phyloP scores from a whole-genome alignment of 2,797 vertebrate species.

The Siniperca scherzeri region DNA sequence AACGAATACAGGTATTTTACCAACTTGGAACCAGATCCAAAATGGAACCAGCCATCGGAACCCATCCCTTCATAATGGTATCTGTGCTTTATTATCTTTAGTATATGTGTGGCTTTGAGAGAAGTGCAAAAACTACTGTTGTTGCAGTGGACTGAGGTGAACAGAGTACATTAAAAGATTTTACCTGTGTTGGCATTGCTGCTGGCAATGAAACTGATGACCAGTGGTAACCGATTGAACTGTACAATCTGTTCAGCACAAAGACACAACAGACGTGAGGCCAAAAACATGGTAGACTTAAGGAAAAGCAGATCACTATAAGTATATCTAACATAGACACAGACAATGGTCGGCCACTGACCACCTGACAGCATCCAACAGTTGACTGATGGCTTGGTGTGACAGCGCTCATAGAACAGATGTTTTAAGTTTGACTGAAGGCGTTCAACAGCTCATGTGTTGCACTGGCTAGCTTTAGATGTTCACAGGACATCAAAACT shows the following conservation, averaged over 20 bases:
- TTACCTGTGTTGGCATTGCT: constrained; percentile 95
- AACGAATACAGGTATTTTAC: neutral
- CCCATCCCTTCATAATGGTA: neutral
- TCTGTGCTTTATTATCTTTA: neutral
- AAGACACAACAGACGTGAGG: constrained; percentile 12
- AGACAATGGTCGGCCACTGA: fast-evolving
- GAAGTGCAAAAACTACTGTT: neutral
- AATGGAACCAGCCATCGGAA: neutral
- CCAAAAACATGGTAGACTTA: neutral
- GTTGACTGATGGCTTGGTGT: neutral
- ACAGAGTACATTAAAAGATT: neutral
- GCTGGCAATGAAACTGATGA: constrained; percentile 98
- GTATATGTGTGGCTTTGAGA: neutral
- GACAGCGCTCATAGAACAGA: too few relatives aligned
- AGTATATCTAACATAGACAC: neutral
- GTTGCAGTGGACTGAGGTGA: neutral
- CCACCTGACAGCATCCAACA: neutral
- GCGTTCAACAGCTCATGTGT: neutral
- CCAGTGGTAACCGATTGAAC: constrained; percentile 96
- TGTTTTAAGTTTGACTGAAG: too few relatives aligned
- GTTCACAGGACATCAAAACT: neutral
- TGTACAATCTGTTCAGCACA: constrained; percentile 88
- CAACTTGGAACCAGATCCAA: neutral
- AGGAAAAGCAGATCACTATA: neutral
- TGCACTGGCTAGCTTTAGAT: neutral